A percentile compares a stretch with the other conserved stretches of the same genome.
These are phyloP conservation scores for Lagopus muta DNA, from an alignment of 2,113 vertebrate genomes.

Conservation along the genomic window DNA sequence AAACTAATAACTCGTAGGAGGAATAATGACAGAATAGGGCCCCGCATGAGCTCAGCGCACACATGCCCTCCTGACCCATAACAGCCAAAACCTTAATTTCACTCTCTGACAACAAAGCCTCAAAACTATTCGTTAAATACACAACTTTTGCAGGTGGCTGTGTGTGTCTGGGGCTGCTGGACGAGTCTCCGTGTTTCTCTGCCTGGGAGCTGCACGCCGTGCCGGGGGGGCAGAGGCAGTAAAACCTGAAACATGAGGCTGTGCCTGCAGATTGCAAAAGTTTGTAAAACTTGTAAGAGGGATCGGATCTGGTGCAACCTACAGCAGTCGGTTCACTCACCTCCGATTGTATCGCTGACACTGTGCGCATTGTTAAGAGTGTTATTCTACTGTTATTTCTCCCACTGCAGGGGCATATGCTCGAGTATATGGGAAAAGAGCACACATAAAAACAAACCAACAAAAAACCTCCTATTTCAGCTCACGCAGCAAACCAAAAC, in stretches of 20 bases:
- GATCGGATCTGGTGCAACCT: conserved; percentile 20
- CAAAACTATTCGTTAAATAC: conserved; percentile 35
- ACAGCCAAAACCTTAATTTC: conserved; percentile 51
- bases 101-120: conserved; percentile 30
- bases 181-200: neutral
- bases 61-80: neutral
- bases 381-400: neutral
- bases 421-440: neutral
- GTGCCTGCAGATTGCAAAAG: conserved; percentile 37
- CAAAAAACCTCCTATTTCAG: neutral
- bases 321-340: neutral
- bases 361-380: neutral
- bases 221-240: neutral
- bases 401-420: neutral
- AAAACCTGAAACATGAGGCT: conserved; percentile 63
- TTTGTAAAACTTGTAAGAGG: conserved; percentile 42
- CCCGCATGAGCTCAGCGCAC: neutral
- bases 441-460: neutral
- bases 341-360: conserved; percentile 8
- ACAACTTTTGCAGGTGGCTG: conserved; percentile 37
- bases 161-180: neutral
- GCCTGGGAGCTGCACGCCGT: neutral
- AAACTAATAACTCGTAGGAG: neutral
- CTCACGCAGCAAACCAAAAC: neutral
- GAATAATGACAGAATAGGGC: neutral